A percentile compares a stretch with the other conserved stretches of the same genome.
phyloP scores from a whole-genome alignment of 2,797 vertebrate genomes.

The Ptychobarbus kaznakovi region DNA sequence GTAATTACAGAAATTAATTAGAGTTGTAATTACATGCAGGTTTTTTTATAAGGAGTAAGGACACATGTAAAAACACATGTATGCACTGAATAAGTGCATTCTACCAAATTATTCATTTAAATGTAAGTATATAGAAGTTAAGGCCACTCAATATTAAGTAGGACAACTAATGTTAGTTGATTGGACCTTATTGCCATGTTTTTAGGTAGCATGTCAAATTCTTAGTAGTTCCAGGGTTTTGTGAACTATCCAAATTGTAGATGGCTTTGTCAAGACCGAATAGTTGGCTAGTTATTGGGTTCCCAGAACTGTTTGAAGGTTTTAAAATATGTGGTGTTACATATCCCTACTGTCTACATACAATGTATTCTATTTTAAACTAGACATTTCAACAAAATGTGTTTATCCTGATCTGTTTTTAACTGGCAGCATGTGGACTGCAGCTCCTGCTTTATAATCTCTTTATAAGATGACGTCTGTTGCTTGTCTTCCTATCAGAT shows the following conservation, averaged over 20 bases:
- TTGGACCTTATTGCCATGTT: background rate
- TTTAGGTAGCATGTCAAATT: background rate
- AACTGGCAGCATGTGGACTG: slow-evolving; percentile 48
- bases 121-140: background rate
- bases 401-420: slow-evolving; percentile 44
- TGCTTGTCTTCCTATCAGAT: slow-evolving; percentile 48
- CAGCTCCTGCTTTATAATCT: slow-evolving; percentile 63
- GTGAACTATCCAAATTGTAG: background rate
- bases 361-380: slow-evolving; percentile 30
- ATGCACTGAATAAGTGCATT: no score
- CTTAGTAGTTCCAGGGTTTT: background rate
- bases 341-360: slow-evolving; percentile 1
- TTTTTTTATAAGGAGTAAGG: no score
- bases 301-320: background rate
- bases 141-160: background rate
- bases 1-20: no score
- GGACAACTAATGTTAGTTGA: background rate
- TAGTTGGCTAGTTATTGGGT: background rate
- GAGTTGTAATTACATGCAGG: no score
- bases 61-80: no score
- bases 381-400: slow-evolving; percentile 44
- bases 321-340: background rate
- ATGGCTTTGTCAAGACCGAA: background rate
- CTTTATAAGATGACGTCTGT: slow-evolving; percentile 27
- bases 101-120: background rate